A percentile compares a stretch with the other conserved stretches of the same genome.
Evolutionary conservation across 2,888 invertebrate genomes (phyloP).

Genomic region (Smittia sp.): DNA sequence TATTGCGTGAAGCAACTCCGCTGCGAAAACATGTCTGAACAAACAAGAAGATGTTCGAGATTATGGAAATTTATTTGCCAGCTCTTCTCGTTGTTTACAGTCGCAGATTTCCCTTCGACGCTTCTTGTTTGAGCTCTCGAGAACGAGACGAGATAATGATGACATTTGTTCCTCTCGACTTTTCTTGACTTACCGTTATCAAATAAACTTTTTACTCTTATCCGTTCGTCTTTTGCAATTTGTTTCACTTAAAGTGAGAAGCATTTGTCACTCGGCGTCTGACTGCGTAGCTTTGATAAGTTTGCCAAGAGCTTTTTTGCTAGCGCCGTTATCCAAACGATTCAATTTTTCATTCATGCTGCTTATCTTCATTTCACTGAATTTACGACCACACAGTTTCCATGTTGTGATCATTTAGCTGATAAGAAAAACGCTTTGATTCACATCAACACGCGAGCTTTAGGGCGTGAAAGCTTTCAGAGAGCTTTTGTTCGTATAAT

Average conservation of each 20-base stretch:
- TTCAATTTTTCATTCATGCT: too few species aligned
- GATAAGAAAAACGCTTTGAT: too few species aligned
- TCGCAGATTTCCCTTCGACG: neutral
- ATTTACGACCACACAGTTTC: too few species aligned
- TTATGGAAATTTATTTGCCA: conserved; percentile 29
- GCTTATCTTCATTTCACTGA: too few species aligned
- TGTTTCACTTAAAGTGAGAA: neutral
- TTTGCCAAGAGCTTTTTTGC: too few species aligned
- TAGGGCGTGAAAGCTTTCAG: too few species aligned
- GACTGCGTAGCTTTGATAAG: too few species aligned
- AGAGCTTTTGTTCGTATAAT: too few species aligned
- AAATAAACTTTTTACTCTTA: neutral
- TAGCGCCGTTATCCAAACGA: too few species aligned
- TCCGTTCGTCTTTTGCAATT: neutral
- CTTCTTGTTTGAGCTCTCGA: neutral
- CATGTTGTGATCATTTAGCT: too few species aligned
- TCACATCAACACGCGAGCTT: too few species aligned
- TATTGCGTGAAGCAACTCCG: neutral
- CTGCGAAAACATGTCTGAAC: neutral
- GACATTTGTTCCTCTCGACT: conserved; percentile 11
- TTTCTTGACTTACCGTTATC: too few species aligned
- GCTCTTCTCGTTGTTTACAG: neutral
- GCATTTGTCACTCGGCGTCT: neutral
- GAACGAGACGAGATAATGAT: conserved; percentile 26
- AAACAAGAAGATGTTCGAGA: neutral